These are phyloP conservation scores for Poicephalus meyeri DNA, from an alignment of 2,113 vertebrate species.

Conservation along the genomic window DNA sequence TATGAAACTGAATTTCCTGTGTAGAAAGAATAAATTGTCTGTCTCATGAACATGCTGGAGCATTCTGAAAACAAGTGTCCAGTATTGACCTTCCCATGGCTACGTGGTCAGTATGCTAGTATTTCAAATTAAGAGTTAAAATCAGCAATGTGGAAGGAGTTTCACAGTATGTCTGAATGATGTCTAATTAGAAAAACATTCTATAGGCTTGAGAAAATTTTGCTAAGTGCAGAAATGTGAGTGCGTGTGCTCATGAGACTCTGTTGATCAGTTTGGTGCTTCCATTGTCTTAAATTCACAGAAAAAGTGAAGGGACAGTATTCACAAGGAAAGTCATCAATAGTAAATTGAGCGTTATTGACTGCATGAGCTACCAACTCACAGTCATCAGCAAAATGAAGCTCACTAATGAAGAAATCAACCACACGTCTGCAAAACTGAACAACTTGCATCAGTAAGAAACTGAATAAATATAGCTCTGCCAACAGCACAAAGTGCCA, in stretches of 20 bases:
- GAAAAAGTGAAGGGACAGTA: not conserved
- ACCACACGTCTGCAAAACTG: conserved; percentile 11
- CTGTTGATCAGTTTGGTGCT: not conserved
- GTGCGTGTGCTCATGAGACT: accelerated
- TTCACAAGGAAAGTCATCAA: not conserved
- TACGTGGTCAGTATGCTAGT: not conserved
- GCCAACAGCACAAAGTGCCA: not conserved
- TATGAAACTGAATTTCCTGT: not conserved
- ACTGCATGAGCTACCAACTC: conserved; percentile 33
- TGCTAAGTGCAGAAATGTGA: not conserved
- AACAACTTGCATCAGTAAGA: conserved; percentile 2
- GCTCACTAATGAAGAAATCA: conserved; percentile 48
- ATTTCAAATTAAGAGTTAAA: not conserved
- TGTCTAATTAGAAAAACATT: not conserved
- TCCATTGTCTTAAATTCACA: not conserved
- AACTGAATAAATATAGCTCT: conserved; percentile 10
- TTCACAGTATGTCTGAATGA: not conserved
- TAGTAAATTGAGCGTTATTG: conserved; percentile 47
- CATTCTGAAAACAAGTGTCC: not conserved
- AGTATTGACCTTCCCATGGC: not conserved
- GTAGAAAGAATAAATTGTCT: not conserved
- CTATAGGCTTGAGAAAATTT: not conserved
- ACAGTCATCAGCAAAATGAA: conserved; percentile 43
- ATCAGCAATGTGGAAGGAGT: not conserved
- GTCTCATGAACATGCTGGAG: not conserved